Evolutionary conservation across 1,140 invertebrate species (phyloP), one percentile per base, ranked within the genome.

Genomic region (Diprion similis): DNA sequence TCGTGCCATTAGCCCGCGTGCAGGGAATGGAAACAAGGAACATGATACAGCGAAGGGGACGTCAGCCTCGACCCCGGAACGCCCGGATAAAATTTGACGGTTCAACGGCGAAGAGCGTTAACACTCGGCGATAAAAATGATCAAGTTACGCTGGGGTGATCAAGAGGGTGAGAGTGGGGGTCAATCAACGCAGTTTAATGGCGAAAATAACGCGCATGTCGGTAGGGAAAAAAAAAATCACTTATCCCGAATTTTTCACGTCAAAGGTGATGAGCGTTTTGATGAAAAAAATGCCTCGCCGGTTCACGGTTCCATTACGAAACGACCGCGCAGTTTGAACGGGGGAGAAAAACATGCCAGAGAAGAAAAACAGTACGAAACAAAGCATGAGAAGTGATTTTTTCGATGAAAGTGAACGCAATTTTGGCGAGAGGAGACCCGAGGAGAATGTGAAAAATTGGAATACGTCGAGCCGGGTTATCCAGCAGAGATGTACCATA

Each of bases 81-180:
- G 24, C 24, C 24, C 24, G 24, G 24, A 0, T 17, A 59, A 59
- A 59, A 59, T 59, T 59, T 59, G 51, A 59, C 51, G 51, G n/a
- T 15, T 59, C 51, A 59, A 17, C n/a, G 11, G 51, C 11, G 51
- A 17, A 17, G 51, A 17, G n/a, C 51, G n/a, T 59, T 6, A 59
- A 59, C 51, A 59, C 51, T 59, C 51, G 51, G n/a, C 51, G 51
- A 59, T 59, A 59, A 59, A 59, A 59, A 59, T 59, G 51, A 59
- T 59, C n/a, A 9, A 59, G 51, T 13, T 59, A 59, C 9, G 4
- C 4, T 15, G 51, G 51, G 51, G 51, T 59, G 51, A 59, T 3
- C 24, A 37, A 37, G 2, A 6, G 24, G 24, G 6, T 6, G 24
- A 8, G 51, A 59, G 24, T 37, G 51, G 4, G n/a, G n/a, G 51